A percentile compares a stretch with the other conserved stretches of the same genome.
Conservation (phyloP, 2,888 invertebrate species). For the Eilema depressum region DNA sequence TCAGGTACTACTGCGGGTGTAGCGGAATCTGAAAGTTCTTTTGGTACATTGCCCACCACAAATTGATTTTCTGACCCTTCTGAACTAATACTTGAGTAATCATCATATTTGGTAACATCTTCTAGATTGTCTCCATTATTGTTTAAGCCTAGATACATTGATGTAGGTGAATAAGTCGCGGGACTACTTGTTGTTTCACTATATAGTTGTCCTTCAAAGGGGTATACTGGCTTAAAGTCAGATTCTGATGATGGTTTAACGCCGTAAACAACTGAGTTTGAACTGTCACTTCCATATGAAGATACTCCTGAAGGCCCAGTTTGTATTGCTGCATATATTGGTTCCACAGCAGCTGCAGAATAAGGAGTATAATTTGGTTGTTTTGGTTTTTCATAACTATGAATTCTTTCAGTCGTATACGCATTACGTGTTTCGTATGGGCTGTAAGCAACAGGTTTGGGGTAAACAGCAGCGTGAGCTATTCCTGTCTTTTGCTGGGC, state of each 20-base stretch:
- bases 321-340: conserved; percentile 80
- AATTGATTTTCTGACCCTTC: conserved; percentile 84
- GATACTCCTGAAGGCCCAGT: conserved; percentile 71
- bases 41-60: conserved; percentile 89
- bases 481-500: conserved; percentile 83
- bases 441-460: conserved; percentile 75
- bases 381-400: conserved; percentile 71
- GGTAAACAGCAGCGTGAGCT: conserved; percentile 81
- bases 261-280: conserved; percentile 79
- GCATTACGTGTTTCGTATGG: conserved; percentile 79
- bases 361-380: conserved; percentile 71
- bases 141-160: conserved; percentile 82
- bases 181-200: conserved; percentile 77
- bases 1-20: conserved; percentile 89
- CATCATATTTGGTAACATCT: conserved; percentile 69
- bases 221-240: conserved; percentile 82
- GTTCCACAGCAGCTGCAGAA: conserved; percentile 76
- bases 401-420: conserved; percentile 77
- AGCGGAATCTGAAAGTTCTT: conserved; percentile 84
- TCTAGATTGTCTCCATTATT: conserved; percentile 68
- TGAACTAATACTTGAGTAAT: conserved; percentile 57
- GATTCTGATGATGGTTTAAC: conserved; percentile 78
- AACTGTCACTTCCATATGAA: conserved; percentile 72
- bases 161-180: conserved; percentile 78
- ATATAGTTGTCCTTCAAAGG: conserved; percentile 78